A percentile compares a stretch with the other conserved stretches of the same genome.
Evolutionary conservation across 2,797 vertebrate species (phyloP).

Genomic region (Myripristis jacobus): DNA sequence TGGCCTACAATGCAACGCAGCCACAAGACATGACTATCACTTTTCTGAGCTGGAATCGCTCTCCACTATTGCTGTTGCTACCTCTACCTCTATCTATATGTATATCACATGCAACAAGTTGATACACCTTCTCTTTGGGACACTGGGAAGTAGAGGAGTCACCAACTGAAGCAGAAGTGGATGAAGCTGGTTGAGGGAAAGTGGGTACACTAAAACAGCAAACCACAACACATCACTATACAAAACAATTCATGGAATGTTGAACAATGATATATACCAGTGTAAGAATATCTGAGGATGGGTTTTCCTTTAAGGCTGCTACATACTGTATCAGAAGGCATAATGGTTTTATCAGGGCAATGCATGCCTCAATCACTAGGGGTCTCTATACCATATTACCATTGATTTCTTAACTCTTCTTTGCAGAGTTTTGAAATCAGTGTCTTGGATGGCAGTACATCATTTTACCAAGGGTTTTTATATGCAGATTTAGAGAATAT

Average conservation of each 20-base stretch:
- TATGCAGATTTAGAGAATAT: conserved; percentile 42
- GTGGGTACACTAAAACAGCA: too few species aligned
- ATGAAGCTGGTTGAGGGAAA: too few species aligned
- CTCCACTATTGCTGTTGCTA: neutral
- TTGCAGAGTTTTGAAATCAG: conserved; percentile 10
- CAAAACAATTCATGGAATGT: too few species aligned
- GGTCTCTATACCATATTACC: conserved; percentile 8
- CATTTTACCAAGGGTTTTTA: conserved; percentile 15
- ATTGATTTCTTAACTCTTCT: conserved; percentile 3
- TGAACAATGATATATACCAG: too few species aligned
- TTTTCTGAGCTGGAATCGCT: neutral
- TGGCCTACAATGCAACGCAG: too few species aligned
- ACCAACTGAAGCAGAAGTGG: too few species aligned
- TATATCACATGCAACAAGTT: too few species aligned
- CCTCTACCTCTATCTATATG: neutral
- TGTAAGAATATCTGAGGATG: too few species aligned
- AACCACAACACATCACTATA: too few species aligned
- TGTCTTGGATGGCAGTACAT: neutral
- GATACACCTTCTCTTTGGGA: too few species aligned
- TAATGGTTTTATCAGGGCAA: neutral
- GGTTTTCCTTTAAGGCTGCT: too few species aligned
- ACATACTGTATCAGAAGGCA: neutral
- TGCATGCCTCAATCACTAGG: conserved; percentile 4
- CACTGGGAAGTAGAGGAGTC: too few species aligned
- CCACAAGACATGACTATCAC: neutral